Conservation (phyloP, 2,113 vertebrate genomes). For the Phylloscopus trochilus region DNA sequence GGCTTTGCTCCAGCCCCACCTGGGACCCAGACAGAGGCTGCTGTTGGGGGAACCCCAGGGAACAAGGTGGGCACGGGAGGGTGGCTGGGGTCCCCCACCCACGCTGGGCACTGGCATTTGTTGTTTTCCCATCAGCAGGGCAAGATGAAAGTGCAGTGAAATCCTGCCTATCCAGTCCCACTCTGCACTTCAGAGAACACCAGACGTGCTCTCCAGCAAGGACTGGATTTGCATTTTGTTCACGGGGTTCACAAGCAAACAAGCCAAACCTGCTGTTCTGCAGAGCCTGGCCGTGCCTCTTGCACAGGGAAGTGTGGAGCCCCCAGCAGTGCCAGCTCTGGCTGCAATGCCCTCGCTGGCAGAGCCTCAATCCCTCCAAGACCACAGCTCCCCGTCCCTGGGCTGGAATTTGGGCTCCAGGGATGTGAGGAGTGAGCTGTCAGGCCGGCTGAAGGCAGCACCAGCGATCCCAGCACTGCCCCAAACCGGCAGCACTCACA, state of each 20-base stretch:
- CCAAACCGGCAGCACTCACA: accelerated
- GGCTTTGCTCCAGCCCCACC: background rate
- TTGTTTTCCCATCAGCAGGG: background rate
- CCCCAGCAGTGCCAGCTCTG: background rate
- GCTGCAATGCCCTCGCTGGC: background rate
- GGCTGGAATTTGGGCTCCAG: background rate
- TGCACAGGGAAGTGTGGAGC: accelerated
- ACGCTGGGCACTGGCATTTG: accelerated
- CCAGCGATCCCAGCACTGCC: background rate
- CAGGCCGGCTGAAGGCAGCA: background rate
- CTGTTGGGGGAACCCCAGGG: background rate
- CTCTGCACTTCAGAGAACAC: background rate
- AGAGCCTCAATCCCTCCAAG: background rate
- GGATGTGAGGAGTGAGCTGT: accelerated
- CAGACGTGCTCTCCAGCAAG: background rate
- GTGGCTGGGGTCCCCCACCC: background rate
- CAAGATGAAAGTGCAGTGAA: background rate
- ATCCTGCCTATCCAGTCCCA: background rate
- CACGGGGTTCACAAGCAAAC: background rate
- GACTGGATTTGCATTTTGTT: background rate
- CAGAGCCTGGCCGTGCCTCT: background rate
- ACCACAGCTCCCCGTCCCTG: background rate
- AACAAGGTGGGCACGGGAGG: background rate
- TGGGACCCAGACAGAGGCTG: accelerated
- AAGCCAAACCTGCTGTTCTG: accelerated